Base-by-base conservation (phyloP, 2,888 invertebrate genomes). In the Zaprionus lineosus region DNA sequence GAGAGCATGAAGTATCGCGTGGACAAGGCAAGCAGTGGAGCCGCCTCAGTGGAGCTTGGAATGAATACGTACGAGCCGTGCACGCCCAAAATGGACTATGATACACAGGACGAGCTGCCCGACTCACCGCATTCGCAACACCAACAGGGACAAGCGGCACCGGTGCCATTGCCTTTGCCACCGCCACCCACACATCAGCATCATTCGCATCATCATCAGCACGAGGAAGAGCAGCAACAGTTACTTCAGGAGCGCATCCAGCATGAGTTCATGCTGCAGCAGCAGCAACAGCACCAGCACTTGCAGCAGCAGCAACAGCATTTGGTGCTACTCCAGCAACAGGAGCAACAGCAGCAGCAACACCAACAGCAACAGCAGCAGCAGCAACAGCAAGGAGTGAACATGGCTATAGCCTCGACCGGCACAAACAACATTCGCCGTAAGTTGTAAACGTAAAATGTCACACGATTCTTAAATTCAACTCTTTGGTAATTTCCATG, bases 211-310 rank as follows among this genome's bases (percentile, higher is more conserved):
- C 74, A 73, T 41, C 74, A 73, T 36, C 72, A 78, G 21, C 74
- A 75, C n/a, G 72, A 74, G 5, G 66, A 71, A 40, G 68, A 82
- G 8, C 65, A 76, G 40, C 82, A 76, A n/a, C 74, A 77, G 16
- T 28, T 77, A 43, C 40, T 77, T 24, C 76, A 79, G 43, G 81
- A 83, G 41, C 78, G 86, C 47, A 68, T 86, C 4, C 85, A 86
- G 37, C 84, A 86, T 29, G 86, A 87, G 39, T 86, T 77, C 48
- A 69, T 86, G 64, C 56, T 86, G 52, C 87, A 88, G 56, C 87
- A 87, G 53, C 88, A 87, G 37, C 87, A 87, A 34, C 87, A 87
- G 40, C 87, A 86, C 50, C 84, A 85, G 28, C 79, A 85, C 55
- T 53, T 78, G 64, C 84, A 79, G 14, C 83, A 78, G 15, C 84